These are phyloP conservation scores for Cryptoprocta ferox DNA, from an alignment of 2,797 vertebrate species.

Conservation along the genomic window DNA sequence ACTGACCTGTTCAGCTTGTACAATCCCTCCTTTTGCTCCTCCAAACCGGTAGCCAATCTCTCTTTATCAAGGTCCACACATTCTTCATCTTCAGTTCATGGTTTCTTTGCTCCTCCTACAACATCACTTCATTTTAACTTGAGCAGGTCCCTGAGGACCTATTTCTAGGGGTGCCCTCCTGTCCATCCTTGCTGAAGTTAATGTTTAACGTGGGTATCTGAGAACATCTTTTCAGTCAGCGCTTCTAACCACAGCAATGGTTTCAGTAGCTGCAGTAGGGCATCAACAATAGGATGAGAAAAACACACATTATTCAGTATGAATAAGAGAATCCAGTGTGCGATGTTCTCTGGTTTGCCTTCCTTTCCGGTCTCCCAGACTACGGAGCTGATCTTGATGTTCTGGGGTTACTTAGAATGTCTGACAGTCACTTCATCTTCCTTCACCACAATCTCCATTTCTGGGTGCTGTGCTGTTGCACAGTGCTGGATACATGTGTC, in stretches of 20 bases:
- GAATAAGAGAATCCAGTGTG: conserved; percentile 94
- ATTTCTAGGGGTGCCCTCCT: conserved; percentile 95
- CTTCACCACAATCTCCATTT: not conserved
- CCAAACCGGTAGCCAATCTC: conserved; percentile 92
- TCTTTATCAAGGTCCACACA: conserved; percentile 91
- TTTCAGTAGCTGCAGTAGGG: conserved; percentile 87
- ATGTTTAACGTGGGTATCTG: conserved; percentile 94
- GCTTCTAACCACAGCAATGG: conserved; percentile 93
- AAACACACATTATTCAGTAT: conserved; percentile 95
- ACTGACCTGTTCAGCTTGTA: conserved; percentile 94
- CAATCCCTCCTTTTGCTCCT: conserved; percentile 93
- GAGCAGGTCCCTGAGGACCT: conserved; percentile 92
- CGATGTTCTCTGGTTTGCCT: conserved; percentile 91
- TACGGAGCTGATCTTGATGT: not conserved
- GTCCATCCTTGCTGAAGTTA: conserved; percentile 93
- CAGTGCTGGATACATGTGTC: rapidly evolving
- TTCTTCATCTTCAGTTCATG: conserved; percentile 88
- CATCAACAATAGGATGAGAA: conserved; percentile 87
- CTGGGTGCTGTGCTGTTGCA: not conserved
- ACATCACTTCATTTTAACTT: conserved; percentile 91
- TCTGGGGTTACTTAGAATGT: not conserved
- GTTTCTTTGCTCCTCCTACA: conserved; percentile 94
- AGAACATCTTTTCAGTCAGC: conserved; percentile 94
- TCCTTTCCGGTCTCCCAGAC: not conserved
- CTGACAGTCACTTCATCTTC: not conserved